Evolutionary conservation across 37 sponge, comb jelly and placozoan species (phyloP).

Genomic region (Cliona cf. orientalis): DNA sequence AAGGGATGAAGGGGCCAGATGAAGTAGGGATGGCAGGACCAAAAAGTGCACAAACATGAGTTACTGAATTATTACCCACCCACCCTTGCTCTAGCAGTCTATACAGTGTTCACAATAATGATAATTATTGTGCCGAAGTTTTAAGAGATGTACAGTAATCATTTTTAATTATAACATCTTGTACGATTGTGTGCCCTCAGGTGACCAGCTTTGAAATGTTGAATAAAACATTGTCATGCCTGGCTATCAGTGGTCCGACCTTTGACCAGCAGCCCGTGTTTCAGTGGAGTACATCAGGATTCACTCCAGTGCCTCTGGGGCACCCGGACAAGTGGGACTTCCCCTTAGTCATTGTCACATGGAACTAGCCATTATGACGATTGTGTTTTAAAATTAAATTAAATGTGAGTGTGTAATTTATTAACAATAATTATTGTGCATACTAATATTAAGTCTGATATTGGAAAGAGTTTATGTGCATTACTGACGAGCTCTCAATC

Average conservation of each 20-base stretch:
- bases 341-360: slow-evolving; percentile 45
- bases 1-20: too few relatives aligned
- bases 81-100: not conserved
- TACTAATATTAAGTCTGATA: too few relatives aligned
- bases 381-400: too few relatives aligned
- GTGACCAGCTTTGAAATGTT: slow-evolving; percentile 52
- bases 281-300: slow-evolving; percentile 92
- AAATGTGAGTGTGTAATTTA: too few relatives aligned
- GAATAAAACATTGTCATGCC: slow-evolving; percentile 6
- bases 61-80: not conserved
- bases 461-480: too few relatives aligned
- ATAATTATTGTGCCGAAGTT: not conserved
- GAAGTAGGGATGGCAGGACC: too few relatives aligned
- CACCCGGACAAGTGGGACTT: slow-evolving; percentile 91
- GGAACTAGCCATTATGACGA: too few relatives aligned
- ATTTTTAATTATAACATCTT: not conserved
- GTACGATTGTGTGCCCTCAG: slow-evolving; percentile 4
- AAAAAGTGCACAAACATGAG: too few relatives aligned
- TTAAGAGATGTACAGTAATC: not conserved
- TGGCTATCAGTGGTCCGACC: slow-evolving; percentile 93
- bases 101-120: not conserved
- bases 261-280: slow-evolving; percentile 90
- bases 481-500: too few relatives aligned
- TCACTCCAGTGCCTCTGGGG: slow-evolving; percentile 72
- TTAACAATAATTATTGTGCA: too few relatives aligned